Percentiles rank a stretch among this genome's conserved stretches.
Evolutionary conservation across 2,888 invertebrate species (phyloP).

Genomic region (Nemotelus pantherinus): DNA sequence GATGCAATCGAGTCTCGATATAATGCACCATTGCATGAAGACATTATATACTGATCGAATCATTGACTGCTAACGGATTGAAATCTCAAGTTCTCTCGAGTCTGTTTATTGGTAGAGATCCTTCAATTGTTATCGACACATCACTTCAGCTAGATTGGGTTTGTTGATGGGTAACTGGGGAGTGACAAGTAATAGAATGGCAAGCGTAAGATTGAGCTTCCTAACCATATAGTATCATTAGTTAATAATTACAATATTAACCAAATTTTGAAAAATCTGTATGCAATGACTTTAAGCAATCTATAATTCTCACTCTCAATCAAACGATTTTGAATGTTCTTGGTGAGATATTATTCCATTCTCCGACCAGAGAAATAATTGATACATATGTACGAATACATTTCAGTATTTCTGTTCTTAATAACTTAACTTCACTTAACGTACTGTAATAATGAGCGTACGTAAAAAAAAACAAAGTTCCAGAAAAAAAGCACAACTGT

Average conservation of each 20-base stretch:
- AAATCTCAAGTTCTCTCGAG: background rate
- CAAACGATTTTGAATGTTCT: background rate
- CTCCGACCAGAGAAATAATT: background rate
- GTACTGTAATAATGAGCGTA: constrained; percentile 47
- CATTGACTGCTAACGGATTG: constrained; percentile 19
- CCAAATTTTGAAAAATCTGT: background rate
- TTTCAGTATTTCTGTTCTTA: background rate
- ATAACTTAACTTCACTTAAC: constrained; percentile 46
- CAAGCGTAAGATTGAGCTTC: constrained; percentile 31
- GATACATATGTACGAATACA: background rate
- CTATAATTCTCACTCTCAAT: background rate
- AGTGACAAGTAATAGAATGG: constrained; percentile 2
- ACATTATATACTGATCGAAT: constrained; percentile 35
- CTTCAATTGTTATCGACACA: background rate
- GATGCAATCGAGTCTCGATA: background rate
- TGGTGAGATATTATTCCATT: background rate
- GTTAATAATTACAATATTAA: background rate
- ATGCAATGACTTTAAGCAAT: background rate
- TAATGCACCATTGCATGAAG: constrained; percentile 7
- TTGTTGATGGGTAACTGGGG: background rate
- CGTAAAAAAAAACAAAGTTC: constrained; percentile 45
- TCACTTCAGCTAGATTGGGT: background rate
- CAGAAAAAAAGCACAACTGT: constrained; percentile 37
- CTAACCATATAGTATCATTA: background rate
- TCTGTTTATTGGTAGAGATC: background rate